Base-by-base conservation (phyloP, 2,797 vertebrate genomes). In the Sciaenops ocellatus region DNA sequence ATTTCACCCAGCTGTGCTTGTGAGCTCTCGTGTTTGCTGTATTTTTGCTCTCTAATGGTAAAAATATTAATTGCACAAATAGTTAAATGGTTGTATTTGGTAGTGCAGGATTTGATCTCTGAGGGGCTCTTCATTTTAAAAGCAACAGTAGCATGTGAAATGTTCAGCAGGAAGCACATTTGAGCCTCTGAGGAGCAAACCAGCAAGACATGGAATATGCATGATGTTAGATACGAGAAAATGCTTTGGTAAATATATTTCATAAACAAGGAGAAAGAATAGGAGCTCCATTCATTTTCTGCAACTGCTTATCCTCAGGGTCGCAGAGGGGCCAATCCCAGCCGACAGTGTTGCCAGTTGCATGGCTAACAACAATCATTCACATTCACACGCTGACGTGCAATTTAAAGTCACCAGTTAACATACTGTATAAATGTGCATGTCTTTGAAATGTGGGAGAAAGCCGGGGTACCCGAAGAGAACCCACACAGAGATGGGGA, bases 41-140 rank as follows among this genome's bases (percentile, higher is more conserved):
- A 52, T 76, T 59, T 85, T 57, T 60, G 13, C 56, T 70, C 22
- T 50, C 24, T 42, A 72, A 62, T 46, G n/a, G 73, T 6, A 9
- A 72, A 79, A 73, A 47, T 13, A 28, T 80, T 38, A 77, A 86
- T 73, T 75, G 48, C 64, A 86, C 22, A 52, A 77, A 75, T 16
- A 71, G 44, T 55, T 66, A 24, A 5, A 62, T 20, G 56, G 66
- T 20, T 57, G 51, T 56, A 47, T 66, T 65, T 55, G 10, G 42
- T 3, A 4, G 60, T 60, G 73, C 30, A 1, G 3, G 51, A 54
- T 76, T 55, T 51, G 59, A 55, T 79, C 77, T 73, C 67, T 56
- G 41, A 72, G 50, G 70, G 41, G 44, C 51, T 60, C 41, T 67
- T 65, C 12, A 63, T 56, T 50, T 71, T 10, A 82, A 77, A 51